Base-by-base conservation (phyloP, 2,113 vertebrate species). In the Pangasianodon hypophthalmus region DNA sequence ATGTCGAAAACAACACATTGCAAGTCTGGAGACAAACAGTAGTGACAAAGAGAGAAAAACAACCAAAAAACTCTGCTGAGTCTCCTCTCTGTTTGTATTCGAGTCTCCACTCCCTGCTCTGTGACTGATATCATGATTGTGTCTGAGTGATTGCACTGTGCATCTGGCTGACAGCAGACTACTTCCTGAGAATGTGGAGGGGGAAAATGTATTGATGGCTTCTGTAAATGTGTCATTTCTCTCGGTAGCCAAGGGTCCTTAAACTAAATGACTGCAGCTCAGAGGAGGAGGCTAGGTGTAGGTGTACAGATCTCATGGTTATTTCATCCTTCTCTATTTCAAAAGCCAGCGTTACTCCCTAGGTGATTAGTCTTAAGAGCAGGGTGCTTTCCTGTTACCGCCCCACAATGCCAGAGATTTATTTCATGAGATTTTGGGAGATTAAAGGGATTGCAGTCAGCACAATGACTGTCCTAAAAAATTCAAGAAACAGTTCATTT, bases 101-200 rank as follows among this genome's bases (percentile, higher is more conserved):
- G n/a, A 86, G 67, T 73, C 67, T 37, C 21, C 69, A 46, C 62
- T 90, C 32, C 46, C 67, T 79, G 91, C 88, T 91, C n/a, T 1
- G 64, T 90, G 67, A 91, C 89, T 94, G 91, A 95, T 95, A 92
- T 84, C 91, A 87, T 88, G 84, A 94, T 91, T 91, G 92, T 89
- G 75, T 91, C 83, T 84, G 93, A 93, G 92, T 91, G 83, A 87
- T 83, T 86, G 81, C 69, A 29, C 84, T n/a, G 19, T 88, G 58
- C 67, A 60, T 84, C 87, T 91, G 48, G 88, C 83, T 92, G 86
- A 90, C 88, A 90, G 77, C 73, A 92, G 89, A 37, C 16, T 62
- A 88, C 83, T 89, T 91, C 77, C 64, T 58, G 69, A 86, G 88
- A 92, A 91, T 89, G 26, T 82, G 85, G 82, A 24, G 84, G 52